These are phyloP conservation scores for Chionomys nivalis DNA, from an alignment of 2,113 vertebrate species.

Conservation along the genomic window DNA sequence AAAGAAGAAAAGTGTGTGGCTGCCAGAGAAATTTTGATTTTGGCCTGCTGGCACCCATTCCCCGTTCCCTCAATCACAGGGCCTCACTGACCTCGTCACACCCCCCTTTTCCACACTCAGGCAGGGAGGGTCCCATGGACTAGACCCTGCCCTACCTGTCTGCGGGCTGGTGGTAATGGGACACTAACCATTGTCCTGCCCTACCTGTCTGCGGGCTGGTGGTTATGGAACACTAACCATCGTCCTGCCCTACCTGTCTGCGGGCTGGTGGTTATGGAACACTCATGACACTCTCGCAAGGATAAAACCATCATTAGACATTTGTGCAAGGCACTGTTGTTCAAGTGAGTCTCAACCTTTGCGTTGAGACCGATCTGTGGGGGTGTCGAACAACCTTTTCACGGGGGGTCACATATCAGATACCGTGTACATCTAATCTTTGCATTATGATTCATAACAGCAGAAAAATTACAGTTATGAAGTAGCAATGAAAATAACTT, in stretches of 20 bases:
- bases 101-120: neutral
- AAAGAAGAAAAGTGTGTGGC: neutral
- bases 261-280: neutral
- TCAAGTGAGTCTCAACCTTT: neutral
- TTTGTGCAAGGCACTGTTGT: neutral
- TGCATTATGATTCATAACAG: neutral
- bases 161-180: neutral
- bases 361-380: neutral
- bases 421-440: neutral
- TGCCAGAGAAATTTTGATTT: neutral
- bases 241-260: neutral
- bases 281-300: neutral
- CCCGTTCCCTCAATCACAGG: neutral
- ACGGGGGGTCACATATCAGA: neutral
- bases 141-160: neutral
- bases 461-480: neutral
- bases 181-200: neutral
- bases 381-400: neutral
- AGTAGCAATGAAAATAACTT: neutral
- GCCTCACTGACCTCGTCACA: neutral
- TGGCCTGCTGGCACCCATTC: neutral
- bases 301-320: neutral
- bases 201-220: neutral
- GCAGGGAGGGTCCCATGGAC: neutral
- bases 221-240: no score